These are phyloP conservation scores for Cantharis lateralis DNA, from an alignment of 2,888 invertebrate genomes.

Conservation along the genomic window DNA sequence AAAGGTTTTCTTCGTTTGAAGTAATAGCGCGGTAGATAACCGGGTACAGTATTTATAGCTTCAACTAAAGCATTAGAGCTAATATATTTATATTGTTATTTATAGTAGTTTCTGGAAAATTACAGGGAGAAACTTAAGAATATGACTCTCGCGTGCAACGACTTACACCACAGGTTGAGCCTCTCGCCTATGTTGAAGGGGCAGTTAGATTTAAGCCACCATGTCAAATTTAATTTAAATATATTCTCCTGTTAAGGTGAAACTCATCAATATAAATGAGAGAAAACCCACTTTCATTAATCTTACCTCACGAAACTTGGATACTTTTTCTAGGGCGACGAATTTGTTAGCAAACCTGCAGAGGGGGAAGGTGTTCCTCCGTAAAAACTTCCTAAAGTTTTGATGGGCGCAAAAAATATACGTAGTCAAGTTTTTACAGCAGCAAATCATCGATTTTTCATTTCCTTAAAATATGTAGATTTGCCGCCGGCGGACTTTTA, in stretches of 20 bases:
- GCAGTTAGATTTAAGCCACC: conserved; percentile 9
- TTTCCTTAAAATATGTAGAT: conserved; percentile 37
- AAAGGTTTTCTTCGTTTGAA: conserved; percentile 49
- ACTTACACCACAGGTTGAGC: conserved; percentile 40
- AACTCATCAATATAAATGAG: conserved; percentile 34
- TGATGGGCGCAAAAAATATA: conserved; percentile 32
- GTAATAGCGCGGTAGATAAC: conserved; percentile 45
- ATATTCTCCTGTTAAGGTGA: conserved; percentile 35
- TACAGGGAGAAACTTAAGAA: conserved; percentile 41
- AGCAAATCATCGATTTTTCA: conserved; percentile 33
- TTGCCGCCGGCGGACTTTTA: conserved; percentile 34
- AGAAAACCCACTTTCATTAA: conserved; percentile 37
- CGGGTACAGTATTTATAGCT: conserved; percentile 50
- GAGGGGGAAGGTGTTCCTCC: conserved; percentile 16
- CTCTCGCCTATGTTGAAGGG: conserved; percentile 33
- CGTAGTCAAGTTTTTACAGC: conserved; percentile 26
- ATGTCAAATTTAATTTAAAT: conserved; percentile 38
- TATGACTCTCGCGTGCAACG: conserved; percentile 40
- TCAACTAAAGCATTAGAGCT: conserved; percentile 52
- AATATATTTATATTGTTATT: conserved; percentile 55
- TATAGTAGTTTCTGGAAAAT: conserved; percentile 51
- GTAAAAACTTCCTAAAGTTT: conserved; percentile 26
- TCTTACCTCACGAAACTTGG: conserved; percentile 30
- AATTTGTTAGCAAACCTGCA: conserved; percentile 25
- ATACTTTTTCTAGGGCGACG: conserved; percentile 19